Percentiles rank a stretch among this genome's conserved stretches.
Conservation (phyloP, 1,140 invertebrate genomes). For the Marisa cornuarietis region DNA sequence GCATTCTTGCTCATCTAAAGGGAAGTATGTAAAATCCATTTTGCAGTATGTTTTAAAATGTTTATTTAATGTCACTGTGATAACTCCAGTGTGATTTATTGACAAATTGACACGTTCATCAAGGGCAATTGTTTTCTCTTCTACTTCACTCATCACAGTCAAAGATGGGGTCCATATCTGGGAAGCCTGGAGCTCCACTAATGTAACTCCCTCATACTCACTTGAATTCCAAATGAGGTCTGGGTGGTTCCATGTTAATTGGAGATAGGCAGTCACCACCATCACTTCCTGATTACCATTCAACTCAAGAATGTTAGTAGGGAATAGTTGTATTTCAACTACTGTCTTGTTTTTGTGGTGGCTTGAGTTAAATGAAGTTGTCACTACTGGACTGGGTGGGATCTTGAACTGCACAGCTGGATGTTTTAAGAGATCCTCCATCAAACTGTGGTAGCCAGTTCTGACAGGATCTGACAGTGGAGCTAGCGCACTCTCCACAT, state of each 20-base stretch:
- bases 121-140: background rate
- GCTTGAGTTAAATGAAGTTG: background rate
- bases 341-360: background rate
- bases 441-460: background rate
- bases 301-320: background rate
- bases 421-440: background rate
- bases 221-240: background rate
- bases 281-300: background rate
- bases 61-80: background rate
- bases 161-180: background rate
- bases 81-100: background rate
- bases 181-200: background rate
- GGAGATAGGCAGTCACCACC: background rate
- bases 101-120: background rate
- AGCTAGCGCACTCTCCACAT: background rate
- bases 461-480: background rate
- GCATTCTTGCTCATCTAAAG: conserved; percentile 3
- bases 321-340: background rate
- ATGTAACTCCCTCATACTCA: background rate
- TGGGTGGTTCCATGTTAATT: background rate
- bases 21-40: conserved; percentile 6
- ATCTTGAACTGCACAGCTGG: background rate
- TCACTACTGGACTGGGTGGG: background rate
- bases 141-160: background rate
- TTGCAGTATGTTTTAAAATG: background rate